Evolutionary conservation across 2,113 vertebrate genomes (phyloP), one percentile per base, ranked within the genome.

Genomic region (Sapayoa aenigma): DNA sequence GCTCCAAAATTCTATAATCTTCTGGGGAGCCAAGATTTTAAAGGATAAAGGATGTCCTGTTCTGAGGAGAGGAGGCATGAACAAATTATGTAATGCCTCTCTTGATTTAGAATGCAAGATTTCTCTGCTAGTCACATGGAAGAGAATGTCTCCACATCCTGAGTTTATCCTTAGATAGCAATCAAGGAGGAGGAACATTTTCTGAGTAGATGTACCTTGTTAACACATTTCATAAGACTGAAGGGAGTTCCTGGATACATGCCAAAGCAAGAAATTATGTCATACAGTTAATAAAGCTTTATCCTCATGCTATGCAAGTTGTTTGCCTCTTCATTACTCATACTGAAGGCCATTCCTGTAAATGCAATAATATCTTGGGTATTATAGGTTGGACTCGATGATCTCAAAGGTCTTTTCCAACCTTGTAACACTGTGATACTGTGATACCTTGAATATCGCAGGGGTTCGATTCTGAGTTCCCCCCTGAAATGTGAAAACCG

Each of bases 241-340:
- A 89, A 89, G 88, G 94, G 76, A 92, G 89, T 72, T 95, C 72
- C 86, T 97, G 89, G 86, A 71, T 81, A 47, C 5, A 3, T 86
- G 76, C 90, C 90, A 95, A 63, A 14, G 23, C 49, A 69, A 90
- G 55, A 92, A 92, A 92, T 49, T 86, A 33, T 95, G 55, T 74
- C 90, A 90, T 76, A 58, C 84, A 92, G 46, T 84, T 93, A 93
- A 88, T 84, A 82, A 89, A 89, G 77, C 77, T 95, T 84, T 92
- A 87, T 91, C 69, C 73, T 37, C 67, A 86, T 77, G 47, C 75
- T 55, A 27, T 0, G 0, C 46, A 77, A 62, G 28, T 69, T 88
- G 42, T 84, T 90, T 92, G 15, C 50, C 21, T 93, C 76, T 83
- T 63, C 76, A 80, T 77, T 84, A 88, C 65, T 94, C 86, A 71